Percentiles rank a stretch among this genome's conserved stretches.
These are phyloP conservation scores for Dynastes maya DNA, from an alignment of 2,888 invertebrate species.

Conservation along the genomic window DNA sequence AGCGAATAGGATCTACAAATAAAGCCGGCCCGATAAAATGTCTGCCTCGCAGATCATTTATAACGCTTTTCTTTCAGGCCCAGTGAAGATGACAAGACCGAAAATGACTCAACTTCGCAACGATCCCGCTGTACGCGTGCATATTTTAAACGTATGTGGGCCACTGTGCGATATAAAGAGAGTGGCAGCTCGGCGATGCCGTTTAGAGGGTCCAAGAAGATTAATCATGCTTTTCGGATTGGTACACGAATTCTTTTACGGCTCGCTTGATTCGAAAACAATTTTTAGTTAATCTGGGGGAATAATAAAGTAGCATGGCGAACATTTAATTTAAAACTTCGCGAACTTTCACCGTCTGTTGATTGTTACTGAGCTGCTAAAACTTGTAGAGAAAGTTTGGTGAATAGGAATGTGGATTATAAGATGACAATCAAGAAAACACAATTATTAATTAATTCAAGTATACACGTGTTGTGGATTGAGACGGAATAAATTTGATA, in stretches of 20 bases:
- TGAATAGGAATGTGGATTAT: neutral
- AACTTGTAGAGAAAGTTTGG: neutral
- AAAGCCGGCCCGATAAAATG: slow-evolving; percentile 38
- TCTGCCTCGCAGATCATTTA: slow-evolving; percentile 38
- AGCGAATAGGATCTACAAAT: slow-evolving; percentile 27
- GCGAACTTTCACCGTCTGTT: neutral
- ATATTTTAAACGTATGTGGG: slow-evolving; percentile 15
- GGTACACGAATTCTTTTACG: slow-evolving; percentile 15
- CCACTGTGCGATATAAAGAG: slow-evolving; percentile 7
- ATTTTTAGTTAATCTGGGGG: slow-evolving; percentile 29
- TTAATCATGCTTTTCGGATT: neutral
- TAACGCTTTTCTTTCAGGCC: slow-evolving; percentile 28
- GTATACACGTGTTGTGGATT: no score
- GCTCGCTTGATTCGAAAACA: slow-evolving; percentile 32
- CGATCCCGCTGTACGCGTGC: neutral
- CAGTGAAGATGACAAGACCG: slow-evolving; percentile 40
- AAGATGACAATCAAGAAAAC: no score
- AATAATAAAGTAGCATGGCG: slow-evolving; percentile 22
- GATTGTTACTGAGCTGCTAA: neutral
- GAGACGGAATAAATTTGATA: no score
- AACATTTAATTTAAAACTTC: slow-evolving; percentile 22
- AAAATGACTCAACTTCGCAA: slow-evolving; percentile 28
- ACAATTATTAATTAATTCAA: no score
- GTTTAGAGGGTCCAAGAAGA: neutral
- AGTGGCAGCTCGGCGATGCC: no score